These are phyloP conservation scores for Myiozetetes cayanensis DNA, from an alignment of 2,113 vertebrate species.

Conservation along the genomic window DNA sequence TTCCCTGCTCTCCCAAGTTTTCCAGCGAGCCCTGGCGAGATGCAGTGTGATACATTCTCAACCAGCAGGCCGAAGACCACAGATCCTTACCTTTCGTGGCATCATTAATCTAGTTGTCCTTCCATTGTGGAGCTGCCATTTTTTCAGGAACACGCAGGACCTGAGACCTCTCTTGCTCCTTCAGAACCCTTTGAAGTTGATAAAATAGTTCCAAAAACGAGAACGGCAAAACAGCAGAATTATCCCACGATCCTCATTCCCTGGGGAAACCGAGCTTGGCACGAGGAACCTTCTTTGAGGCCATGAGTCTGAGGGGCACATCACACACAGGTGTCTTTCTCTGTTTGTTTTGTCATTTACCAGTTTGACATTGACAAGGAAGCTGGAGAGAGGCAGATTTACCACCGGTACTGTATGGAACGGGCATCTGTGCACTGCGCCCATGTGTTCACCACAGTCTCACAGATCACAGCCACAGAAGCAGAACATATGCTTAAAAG, in stretches of 20 bases:
- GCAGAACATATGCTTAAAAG: constrained; percentile 94
- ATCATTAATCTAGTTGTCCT: background rate
- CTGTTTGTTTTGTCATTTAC: background rate
- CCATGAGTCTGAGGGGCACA: background rate
- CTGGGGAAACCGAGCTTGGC: background rate
- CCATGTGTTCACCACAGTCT: constrained; percentile 95
- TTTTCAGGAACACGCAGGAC: background rate
- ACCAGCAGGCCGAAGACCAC: background rate
- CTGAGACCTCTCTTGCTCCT: background rate
- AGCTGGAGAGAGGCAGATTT: constrained; percentile 95
- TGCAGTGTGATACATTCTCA: background rate
- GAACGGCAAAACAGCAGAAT: background rate
- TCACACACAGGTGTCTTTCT: background rate
- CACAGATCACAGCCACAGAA: constrained; percentile 94
- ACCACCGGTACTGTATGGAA: constrained; percentile 96
- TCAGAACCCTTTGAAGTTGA: background rate
- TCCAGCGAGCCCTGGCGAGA: background rate
- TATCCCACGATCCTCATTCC: background rate
- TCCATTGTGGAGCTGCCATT: background rate
- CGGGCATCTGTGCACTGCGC: constrained; percentile 89
- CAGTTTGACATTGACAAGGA: constrained; percentile 95
- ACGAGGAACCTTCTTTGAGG: background rate
- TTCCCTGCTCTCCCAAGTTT: background rate
- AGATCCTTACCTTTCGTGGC: background rate
- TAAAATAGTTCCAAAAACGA: background rate